phyloP scores from a whole-genome alignment of 2,113 vertebrate species.

The Larimichthys polyactis region DNA sequence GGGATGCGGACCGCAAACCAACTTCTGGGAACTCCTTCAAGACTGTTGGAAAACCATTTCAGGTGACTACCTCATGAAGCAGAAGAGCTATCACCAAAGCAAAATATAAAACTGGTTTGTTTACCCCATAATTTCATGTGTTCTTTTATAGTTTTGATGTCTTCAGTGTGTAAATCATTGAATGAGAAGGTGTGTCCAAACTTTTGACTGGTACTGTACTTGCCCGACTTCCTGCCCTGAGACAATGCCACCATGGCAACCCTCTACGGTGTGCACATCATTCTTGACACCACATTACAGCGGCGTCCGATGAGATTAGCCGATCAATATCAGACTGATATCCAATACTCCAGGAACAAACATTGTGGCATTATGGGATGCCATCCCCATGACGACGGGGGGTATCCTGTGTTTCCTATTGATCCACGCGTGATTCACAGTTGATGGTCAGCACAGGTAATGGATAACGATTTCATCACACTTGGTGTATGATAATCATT shows the following conservation, averaged over 20 bases:
- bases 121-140: no score
- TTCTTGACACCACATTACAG: neutral
- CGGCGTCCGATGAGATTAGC: constrained; percentile 20
- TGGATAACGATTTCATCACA: constrained; percentile 32
- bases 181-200: no score
- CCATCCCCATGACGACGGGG: constrained; percentile 46
- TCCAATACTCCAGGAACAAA: constrained; percentile 48
- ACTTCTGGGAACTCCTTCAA: no score
- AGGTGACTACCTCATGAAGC: no score
- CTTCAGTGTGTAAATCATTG: no score
- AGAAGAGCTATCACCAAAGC: no score
- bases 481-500: neutral
- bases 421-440: constrained; percentile 50
- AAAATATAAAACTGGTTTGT: no score
- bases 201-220: no score
- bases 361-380: constrained; percentile 53
- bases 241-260: constrained; percentile 20
- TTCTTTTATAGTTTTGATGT: no score
- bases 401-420: constrained; percentile 39
- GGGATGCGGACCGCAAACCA: no score
- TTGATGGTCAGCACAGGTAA: constrained; percentile 17
- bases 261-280: neutral
- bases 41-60: no score
- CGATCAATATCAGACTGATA: constrained; percentile 66
- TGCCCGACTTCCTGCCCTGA: neutral